These are phyloP conservation scores for Montipora cactus DNA, from an alignment of 64 coral and sea anemone genomes.

Conservation along the genomic window DNA sequence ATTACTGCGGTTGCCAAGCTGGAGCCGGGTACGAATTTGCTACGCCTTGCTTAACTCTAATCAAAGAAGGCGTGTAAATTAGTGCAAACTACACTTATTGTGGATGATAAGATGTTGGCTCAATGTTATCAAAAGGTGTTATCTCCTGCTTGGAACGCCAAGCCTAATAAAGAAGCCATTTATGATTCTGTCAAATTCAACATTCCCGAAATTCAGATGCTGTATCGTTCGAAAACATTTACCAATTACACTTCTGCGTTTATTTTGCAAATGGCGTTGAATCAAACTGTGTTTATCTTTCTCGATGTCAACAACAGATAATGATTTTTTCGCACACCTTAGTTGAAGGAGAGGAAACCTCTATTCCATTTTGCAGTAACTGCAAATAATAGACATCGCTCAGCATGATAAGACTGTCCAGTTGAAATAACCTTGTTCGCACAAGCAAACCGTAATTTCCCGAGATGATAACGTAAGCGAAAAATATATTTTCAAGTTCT, in stretches of 20 bases:
- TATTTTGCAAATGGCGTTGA: background rate
- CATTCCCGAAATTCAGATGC: background rate
- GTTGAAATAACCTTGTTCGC: too few species aligned
- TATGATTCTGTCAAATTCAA: background rate
- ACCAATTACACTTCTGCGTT: background rate
- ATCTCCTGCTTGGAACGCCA: background rate
- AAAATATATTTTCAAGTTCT: too few species aligned
- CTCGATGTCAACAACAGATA: background rate
- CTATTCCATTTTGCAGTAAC: background rate
- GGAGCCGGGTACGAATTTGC: background rate
- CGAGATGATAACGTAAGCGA: too few species aligned
- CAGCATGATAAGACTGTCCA: too few species aligned
- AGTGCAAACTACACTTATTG: constrained; percentile 11
- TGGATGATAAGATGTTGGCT: background rate
- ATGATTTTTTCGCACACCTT: background rate
- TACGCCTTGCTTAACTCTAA: background rate
- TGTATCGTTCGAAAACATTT: background rate
- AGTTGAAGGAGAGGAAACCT: background rate
- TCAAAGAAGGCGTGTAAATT: constrained; percentile 27
- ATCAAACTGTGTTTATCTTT: background rate
- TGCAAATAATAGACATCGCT: too few species aligned
- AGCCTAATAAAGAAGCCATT: background rate
- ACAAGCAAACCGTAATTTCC: too few species aligned
- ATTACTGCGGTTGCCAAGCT: background rate
- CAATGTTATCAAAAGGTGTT: background rate